A percentile compares a stretch with the other conserved stretches of the same genome.
These are phyloP conservation scores for Mactromeris polynyma DNA, from an alignment of 2,888 invertebrate genomes.

Conservation along the genomic window DNA sequence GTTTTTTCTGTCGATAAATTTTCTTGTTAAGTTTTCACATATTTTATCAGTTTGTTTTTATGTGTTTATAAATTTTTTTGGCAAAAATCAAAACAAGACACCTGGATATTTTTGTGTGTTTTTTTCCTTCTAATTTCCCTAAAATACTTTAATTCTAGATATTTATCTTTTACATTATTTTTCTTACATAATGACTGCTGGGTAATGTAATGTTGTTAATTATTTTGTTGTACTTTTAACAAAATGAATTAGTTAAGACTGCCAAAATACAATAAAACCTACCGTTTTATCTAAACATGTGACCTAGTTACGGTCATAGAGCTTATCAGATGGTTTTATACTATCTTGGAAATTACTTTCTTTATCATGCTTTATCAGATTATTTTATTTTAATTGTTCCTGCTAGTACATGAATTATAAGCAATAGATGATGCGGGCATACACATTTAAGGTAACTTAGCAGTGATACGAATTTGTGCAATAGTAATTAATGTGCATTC, in stretches of 20 bases:
- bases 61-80: neutral
- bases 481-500: no score
- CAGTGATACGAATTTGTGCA: no score
- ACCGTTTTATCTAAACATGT: neutral
- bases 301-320: neutral
- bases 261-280: neutral
- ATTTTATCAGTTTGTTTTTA: neutral
- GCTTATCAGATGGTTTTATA: no score
- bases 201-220: neutral
- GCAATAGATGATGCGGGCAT: no score
- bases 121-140: neutral
- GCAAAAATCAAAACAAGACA: neutral
- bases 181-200: neutral
- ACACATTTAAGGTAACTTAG: no score
- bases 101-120: neutral
- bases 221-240: neutral
- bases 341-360: no score
- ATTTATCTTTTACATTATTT: neutral
- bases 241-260: neutral
- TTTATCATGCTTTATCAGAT: no score
- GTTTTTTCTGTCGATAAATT: no score
- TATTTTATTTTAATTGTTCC: no score
- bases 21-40: neutral
- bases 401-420: no score
- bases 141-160: neutral